Evolutionary conservation across 2,797 vertebrate species (phyloP), one percentile per base, ranked within the genome.

Genomic region (Periophthalmus magnuspinnatus): DNA sequence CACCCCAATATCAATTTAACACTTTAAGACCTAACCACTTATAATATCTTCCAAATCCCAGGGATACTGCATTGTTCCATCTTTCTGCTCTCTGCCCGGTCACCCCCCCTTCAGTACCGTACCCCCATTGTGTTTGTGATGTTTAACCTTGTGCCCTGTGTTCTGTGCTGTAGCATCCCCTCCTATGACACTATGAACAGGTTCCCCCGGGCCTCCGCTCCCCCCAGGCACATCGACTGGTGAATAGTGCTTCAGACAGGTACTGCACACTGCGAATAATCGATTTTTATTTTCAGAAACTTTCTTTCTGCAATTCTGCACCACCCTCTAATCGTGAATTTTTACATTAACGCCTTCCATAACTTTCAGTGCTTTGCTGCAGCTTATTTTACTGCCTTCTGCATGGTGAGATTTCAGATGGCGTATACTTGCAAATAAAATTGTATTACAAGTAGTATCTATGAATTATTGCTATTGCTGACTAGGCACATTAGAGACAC

Each of bases 161-260:
- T 79, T 41, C 73, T 79, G 75, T 80, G 78, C 55, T 17, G 67
- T 88, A 94, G 92, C 82, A 74, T 92, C 81, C 93, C 93, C 50
- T 84, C 93, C 72, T 93, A 91, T 89, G 93, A 94, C 73, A 93
- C 93, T 70, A 84, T 93, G 89, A 94, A 90, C 89, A 93, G 93
- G 86, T 94, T 93, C 80, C 93, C 94, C 3, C 85, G 93, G 68
- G 93, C 90, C 85, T 94, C 91, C 63, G 93, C 91, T 84, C 92
- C 90, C 76, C 93, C 92, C 69, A 90, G 90, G 76, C 87, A 93
- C 82, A 90, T 92, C 61, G 93, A 94, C 91, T 94, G 93, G 94
- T 94, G 93, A 94, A 85, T n/a, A 16, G 10, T 11, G 71, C 70
- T 87, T 80, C 86, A 85, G 80, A 88, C 89, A 94, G 93, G 94